Evolutionary conservation across 1,140 invertebrate species (phyloP).

Genomic region (Pogonomyrmex barbatus): DNA sequence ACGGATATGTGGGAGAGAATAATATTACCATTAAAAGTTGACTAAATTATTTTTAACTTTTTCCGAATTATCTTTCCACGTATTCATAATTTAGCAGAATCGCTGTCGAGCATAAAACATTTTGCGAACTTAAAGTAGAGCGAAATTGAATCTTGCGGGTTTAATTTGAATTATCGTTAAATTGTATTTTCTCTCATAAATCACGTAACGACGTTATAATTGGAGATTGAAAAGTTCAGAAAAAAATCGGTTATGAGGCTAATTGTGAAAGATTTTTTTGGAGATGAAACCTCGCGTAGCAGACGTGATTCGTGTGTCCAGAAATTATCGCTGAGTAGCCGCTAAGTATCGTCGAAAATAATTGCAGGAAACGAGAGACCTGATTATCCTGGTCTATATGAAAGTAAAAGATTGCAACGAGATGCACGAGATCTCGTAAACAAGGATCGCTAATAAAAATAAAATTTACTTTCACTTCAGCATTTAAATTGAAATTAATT

Average conservation of each 20-base stretch:
- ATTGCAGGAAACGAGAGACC: background rate
- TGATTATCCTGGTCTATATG: conserved; percentile 1
- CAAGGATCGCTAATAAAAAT: background rate
- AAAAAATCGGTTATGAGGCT: conserved; percentile 1
- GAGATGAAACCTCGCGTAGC: background rate
- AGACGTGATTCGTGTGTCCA: conserved; percentile 4
- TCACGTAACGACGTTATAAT: conserved; percentile 23
- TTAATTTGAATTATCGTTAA: conserved; percentile 25
- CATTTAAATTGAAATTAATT: conserved; percentile 14
- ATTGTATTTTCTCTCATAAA: conserved; percentile 43
- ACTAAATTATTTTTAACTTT: background rate
- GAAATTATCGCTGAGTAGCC: conserved; percentile 20
- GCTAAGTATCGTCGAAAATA: conserved; percentile 34
- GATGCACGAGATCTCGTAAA: background rate
- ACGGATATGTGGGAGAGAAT: background rate
- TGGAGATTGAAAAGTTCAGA: conserved; percentile 2
- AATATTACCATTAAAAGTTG: background rate
- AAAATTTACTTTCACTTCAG: too few species aligned
- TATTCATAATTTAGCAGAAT: background rate
- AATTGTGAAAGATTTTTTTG: conserved; percentile 16
- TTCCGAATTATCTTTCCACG: background rate
- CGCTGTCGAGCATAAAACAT: background rate
- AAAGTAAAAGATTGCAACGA: background rate
- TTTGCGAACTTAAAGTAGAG: conserved; percentile 7
- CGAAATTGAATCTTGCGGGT: background rate